phyloP scores from a whole-genome alignment of 2,888 invertebrate genomes.

The Hydrotaea diabolus region DNA sequence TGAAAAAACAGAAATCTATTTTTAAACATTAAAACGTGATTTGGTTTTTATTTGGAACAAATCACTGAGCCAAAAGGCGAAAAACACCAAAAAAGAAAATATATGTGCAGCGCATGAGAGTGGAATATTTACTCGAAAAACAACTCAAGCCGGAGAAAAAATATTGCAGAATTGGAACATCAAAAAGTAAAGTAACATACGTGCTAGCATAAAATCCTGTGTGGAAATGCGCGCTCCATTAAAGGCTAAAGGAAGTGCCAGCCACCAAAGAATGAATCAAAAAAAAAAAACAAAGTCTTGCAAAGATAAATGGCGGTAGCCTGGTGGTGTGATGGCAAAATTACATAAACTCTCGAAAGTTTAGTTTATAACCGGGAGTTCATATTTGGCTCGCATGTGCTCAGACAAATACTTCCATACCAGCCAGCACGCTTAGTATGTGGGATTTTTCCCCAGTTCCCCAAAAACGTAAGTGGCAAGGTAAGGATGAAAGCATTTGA shows the following conservation, averaged over 20 bases:
- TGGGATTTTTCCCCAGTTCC: background rate
- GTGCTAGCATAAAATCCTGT: background rate
- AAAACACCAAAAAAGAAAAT: slow-evolving; percentile 8
- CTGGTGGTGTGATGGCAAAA: background rate
- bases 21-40: slow-evolving; percentile 58
- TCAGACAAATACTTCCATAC: no score
- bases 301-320: slow-evolving; percentile 36
- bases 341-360: slow-evolving; percentile 7
- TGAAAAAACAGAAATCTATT: slow-evolving; percentile 44
- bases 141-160: background rate
- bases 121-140: slow-evolving; percentile 10
- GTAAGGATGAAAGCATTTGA: background rate
- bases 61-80: background rate
- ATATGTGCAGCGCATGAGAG: slow-evolving; percentile 14
- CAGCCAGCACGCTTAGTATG: background rate
- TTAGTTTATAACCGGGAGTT: slow-evolving; percentile 15
- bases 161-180: background rate
- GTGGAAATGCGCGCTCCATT: slow-evolving; percentile 29
- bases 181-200: slow-evolving; percentile 18
- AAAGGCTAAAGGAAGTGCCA: background rate
- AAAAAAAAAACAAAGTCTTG: background rate
- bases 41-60: slow-evolving; percentile 35
- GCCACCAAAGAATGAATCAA: background rate
- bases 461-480: background rate
- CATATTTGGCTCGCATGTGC: background rate